Evolutionary conservation across 2,888 invertebrate genomes (phyloP).

Genomic region (Lithophane socia): DNA sequence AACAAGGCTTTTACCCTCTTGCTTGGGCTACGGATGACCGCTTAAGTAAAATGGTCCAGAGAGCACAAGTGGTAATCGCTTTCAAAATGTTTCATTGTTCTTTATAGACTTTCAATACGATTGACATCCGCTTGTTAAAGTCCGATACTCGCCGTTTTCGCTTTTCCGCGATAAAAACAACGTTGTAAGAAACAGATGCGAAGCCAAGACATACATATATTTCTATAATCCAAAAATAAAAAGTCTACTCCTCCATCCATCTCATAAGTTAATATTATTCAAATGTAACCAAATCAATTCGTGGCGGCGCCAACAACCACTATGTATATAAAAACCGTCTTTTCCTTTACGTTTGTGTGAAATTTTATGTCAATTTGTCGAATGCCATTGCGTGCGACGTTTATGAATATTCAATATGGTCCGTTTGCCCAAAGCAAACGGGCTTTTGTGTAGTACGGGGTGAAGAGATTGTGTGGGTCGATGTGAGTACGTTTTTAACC

Average conservation of each 20-base stretch:
- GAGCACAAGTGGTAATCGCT: no score
- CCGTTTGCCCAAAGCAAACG: constrained; percentile 72
- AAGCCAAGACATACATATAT: not conserved
- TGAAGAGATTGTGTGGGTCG: constrained; percentile 57
- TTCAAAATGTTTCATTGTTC: no score
- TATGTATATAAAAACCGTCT: constrained; percentile 72
- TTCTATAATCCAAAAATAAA: constrained; percentile 44
- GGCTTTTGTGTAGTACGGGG: constrained; percentile 54
- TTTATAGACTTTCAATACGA: no score
- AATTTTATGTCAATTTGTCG: constrained; percentile 88
- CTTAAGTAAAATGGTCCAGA: not conserved
- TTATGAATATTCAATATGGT: constrained; percentile 86
- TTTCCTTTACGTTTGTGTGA: constrained; percentile 85
- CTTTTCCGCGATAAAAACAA: not conserved
- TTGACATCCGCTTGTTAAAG: no score
- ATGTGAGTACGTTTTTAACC: constrained; percentile 33
- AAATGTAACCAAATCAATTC: constrained; percentile 81
- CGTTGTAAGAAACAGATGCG: not conserved
- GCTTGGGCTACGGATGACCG: no score
- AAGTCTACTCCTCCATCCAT: constrained; percentile 44
- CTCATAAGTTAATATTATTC: constrained; percentile 70
- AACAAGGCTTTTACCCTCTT: no score
- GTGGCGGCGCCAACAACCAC: constrained; percentile 70
- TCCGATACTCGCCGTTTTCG: no score
- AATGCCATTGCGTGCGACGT: constrained; percentile 76